Evolutionary conservation across 2,888 invertebrate species (phyloP).

Genomic region (Tholera decimalis): DNA sequence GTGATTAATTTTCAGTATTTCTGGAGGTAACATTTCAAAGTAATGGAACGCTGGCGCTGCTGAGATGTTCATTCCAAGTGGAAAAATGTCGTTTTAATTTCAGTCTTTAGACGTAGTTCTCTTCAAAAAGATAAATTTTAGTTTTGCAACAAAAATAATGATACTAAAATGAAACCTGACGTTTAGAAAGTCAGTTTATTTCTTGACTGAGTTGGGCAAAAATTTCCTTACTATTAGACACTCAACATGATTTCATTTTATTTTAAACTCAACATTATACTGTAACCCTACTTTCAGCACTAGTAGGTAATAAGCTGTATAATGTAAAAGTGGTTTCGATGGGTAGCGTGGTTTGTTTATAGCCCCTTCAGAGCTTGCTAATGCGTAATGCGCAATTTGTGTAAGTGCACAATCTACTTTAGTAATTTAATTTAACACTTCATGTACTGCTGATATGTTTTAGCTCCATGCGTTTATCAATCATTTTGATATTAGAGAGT

Average conservation of each 20-base stretch:
- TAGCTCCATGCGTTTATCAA: slow-evolving; percentile 24
- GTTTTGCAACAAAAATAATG: not conserved
- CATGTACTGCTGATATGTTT: slow-evolving; percentile 15
- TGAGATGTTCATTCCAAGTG: not conserved
- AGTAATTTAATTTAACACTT: slow-evolving; percentile 44
- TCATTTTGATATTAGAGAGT: slow-evolving; percentile 1
- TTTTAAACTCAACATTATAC: too few relatives aligned
- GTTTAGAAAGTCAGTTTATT: not conserved
- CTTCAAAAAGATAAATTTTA: not conserved
- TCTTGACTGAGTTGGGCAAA: too few relatives aligned
- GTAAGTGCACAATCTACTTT: slow-evolving; percentile 57
- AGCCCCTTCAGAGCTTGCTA: slow-evolving; percentile 27
- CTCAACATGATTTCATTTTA: too few relatives aligned
- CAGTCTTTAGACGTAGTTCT: not conserved
- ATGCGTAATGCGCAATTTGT: slow-evolving; percentile 51
- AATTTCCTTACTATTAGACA: too few relatives aligned
- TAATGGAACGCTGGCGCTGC: not conserved
- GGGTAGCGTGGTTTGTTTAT: slow-evolving; percentile 40
- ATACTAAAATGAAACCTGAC: not conserved
- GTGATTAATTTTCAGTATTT: not conserved
- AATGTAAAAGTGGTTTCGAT: slow-evolving; percentile 41
- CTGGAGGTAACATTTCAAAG: not conserved
- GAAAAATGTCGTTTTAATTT: not conserved
- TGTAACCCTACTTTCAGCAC: not conserved
- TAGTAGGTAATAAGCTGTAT: slow-evolving; percentile 39